Base-by-base conservation (phyloP, 2,888 invertebrate species). In the Mythimna pallens region DNA sequence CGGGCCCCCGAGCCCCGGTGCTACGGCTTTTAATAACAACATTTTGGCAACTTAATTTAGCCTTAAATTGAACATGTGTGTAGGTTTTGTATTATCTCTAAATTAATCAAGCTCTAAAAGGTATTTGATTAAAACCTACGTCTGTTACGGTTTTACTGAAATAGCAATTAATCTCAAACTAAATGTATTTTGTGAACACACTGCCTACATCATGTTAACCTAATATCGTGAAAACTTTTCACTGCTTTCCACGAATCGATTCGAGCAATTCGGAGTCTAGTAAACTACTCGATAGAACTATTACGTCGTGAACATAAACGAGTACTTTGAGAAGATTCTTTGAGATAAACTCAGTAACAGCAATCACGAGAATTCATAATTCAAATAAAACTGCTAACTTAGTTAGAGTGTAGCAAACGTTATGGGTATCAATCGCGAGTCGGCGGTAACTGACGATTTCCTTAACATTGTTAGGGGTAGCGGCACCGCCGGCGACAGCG, bases 371-470 rank as follows among this genome's bases (percentile, higher is more conserved):
- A 50, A 75, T 73, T 81, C 71, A 81, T 78, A 78, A 76, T 81
- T 83, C 81, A 78, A 78, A 83, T 75, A 77, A 84, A 84, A 83
- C 73, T 76, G 73, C 47, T 81, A 76, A 80, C 74, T 83, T 76
- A 34, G 77, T 77, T 75, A 79, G 66, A 78, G 83, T 81, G 81
- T 73, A 78, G 77, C 78, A 78, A 83, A 78, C 80, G 77, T 81
- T 86, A 83, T 84, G 81, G 75, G 87, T 86, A 88, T 89, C 88
- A 88, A 88, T 88, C 82, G 80, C 79, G 76, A 81, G 67, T 79
- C 85, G 80, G 52, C 84, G 80, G 76, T 86, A 89, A 89, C 89
- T 86, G 88, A 81, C 86, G 88, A 89, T 89, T 89, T 89, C 87
- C 88, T 89, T 89, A 90, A 90, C 90, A 83, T 84, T 85, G 86